Conservation (phyloP, 2,113 vertebrate genomes). For the Oreocharis arfaki region DNA sequence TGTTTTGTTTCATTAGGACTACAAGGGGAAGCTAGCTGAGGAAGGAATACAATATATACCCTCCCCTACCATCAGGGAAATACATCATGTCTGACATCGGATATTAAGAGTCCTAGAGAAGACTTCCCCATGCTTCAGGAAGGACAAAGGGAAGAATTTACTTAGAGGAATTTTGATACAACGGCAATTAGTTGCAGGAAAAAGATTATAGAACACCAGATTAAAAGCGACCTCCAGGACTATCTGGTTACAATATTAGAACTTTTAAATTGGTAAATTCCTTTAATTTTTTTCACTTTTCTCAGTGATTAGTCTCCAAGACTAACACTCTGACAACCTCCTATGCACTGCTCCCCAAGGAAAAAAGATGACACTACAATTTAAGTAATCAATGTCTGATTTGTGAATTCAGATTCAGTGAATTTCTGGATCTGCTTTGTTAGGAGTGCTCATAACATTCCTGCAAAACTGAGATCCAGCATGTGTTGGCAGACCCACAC, state of each 20-base stretch:
- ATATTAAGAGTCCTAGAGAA: not conserved
- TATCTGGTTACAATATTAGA: not conserved
- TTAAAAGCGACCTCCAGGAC: not conserved
- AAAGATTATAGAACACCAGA: not conserved
- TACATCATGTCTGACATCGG: not conserved
- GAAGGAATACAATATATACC: not conserved
- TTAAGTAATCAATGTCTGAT: not conserved
- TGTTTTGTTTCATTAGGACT: not conserved
- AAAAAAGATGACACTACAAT: not conserved
- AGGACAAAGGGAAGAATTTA: not conserved
- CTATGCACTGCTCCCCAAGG: not conserved
- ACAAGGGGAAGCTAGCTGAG: not conserved
- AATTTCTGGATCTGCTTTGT: not conserved
- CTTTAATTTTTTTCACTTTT: not conserved
- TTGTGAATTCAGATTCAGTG: not conserved
- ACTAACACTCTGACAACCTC: not conserved
- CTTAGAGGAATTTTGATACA: not conserved
- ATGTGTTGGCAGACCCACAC: rapidly evolving
- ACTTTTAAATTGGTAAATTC: not conserved
- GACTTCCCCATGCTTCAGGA: not conserved
- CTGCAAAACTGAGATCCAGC: not conserved
- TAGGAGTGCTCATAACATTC: rapidly evolving
- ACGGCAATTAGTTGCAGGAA: not conserved
- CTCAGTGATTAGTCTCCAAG: not conserved
- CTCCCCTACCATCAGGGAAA: rapidly evolving